phyloP scores from a whole-genome alignment of 92 coral and sea anemone genomes.

The Pocillopora grandis region DNA sequence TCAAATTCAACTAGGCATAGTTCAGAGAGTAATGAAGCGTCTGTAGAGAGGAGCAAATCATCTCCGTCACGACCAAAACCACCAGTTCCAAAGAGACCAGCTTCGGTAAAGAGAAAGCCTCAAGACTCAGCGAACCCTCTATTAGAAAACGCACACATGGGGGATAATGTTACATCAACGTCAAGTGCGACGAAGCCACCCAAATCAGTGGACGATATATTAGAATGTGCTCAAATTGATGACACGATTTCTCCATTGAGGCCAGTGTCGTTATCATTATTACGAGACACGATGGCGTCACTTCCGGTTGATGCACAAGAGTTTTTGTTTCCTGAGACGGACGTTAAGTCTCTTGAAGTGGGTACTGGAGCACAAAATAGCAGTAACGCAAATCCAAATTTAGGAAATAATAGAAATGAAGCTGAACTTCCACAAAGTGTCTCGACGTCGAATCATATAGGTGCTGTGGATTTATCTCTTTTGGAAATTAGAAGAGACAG shows the following conservation, averaged over 20 bases:
- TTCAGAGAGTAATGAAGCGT: constrained; percentile 20
- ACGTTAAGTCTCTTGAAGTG: constrained; percentile 15
- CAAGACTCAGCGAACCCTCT: constrained; percentile 27
- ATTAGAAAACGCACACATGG: background rate
- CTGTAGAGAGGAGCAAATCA: constrained; percentile 28
- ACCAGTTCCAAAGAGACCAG: constrained; percentile 59
- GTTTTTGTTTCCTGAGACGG: constrained; percentile 43
- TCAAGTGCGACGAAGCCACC: constrained; percentile 32
- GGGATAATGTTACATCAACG: background rate
- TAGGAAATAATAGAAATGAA: background rate
- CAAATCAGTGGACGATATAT: constrained; percentile 15
- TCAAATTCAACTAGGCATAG: constrained; percentile 31
- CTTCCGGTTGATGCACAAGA: constrained; percentile 56
- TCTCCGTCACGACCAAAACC: constrained; percentile 41
- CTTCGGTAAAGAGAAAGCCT: constrained; percentile 37
- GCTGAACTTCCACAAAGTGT: background rate
- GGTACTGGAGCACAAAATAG: background rate
- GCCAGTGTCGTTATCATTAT: constrained; percentile 57
- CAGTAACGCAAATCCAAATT: background rate
- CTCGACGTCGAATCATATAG: constrained; percentile 25
- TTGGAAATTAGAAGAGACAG: constrained; percentile 35
- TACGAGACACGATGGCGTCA: constrained; percentile 61
- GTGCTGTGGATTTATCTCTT: constrained; percentile 10
- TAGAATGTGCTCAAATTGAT: constrained; percentile 24
- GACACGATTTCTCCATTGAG: constrained; percentile 52